These are phyloP conservation scores for Caenorhabditis auriculariae DNA, from an alignment of 2,888 invertebrate genomes.

Conservation along the genomic window DNA sequence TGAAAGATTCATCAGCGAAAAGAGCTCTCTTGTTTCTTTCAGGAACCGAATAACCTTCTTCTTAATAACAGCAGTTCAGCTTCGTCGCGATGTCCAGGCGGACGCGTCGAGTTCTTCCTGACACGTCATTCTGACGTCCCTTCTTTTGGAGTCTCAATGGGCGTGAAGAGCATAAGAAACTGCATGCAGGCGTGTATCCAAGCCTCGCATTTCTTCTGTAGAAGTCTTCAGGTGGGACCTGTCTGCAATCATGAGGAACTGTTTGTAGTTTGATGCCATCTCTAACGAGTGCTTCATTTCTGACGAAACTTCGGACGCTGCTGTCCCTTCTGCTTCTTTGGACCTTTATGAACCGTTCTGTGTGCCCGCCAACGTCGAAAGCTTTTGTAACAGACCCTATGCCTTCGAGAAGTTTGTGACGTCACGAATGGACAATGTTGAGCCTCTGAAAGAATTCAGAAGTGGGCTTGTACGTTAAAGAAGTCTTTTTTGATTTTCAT, in stretches of 20 bases:
- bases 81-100: slow-evolving; percentile 12
- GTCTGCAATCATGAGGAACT: not conserved
- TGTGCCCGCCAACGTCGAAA: slow-evolving; percentile 36
- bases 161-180: slow-evolving; percentile 39
- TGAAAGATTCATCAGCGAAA: too few relatives aligned
- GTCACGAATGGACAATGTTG: slow-evolving; percentile 9
- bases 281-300: slow-evolving; percentile 53
- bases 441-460: not conserved
- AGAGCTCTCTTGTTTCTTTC: too few relatives aligned
- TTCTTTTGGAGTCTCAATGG: slow-evolving; percentile 37
- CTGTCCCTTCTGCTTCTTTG: slow-evolving; percentile 39
- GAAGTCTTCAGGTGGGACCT: slow-evolving; percentile 35
- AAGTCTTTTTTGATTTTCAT: not conserved
- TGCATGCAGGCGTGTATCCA: slow-evolving; percentile 57
- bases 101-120: slow-evolving; percentile 53
- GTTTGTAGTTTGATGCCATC: slow-evolving; percentile 40
- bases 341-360: slow-evolving; percentile 61
- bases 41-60: not conserved
- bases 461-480: not conserved
- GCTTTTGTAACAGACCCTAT: slow-evolving; percentile 48
- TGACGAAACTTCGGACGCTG: slow-evolving; percentile 50
- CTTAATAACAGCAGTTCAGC: not conserved
- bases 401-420: slow-evolving; percentile 43
- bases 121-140: slow-evolving; percentile 45
- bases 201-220: slow-evolving; percentile 47